Evolutionary conservation across 1,140 invertebrate genomes (phyloP), one percentile per base, ranked within the genome.

Genomic region (Homarus americanus): DNA sequence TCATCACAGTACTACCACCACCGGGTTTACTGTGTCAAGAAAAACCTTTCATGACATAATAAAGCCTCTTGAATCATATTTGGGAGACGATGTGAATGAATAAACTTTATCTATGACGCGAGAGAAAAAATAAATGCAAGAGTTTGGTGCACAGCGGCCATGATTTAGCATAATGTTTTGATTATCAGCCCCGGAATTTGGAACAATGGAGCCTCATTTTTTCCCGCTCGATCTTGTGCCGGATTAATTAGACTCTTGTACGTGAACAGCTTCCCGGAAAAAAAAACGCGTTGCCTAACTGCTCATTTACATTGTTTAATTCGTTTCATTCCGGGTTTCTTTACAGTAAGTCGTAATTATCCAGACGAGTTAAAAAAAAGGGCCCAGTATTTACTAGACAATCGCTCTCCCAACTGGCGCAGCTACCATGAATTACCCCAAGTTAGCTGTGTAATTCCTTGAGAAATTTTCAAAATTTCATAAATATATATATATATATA

Each of bases 271-370:
- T 32, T 69, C 63, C n/a, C 4, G n/a, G n/a, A 32, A 69, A 66
- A 28, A 66, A 9, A 32, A 69, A 32, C 58, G n/a, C 9, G n/a
- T 69, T 58, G 53, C 53, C 63, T 32, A 69, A 69, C 63, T 28
- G 63, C 63, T 69, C 63, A 32, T 69, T 58, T 58, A 69, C 63
- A 69, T 69, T 69, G 63, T 69, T 69, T 69, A 69, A 69, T 69
- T 32, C 63, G 63, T 69, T 69, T 69, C 63, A 32, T 69, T 69
- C 32, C 63, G n/a, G 24, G 63, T 69, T 69, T 69, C 63, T 69
- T 69, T 69, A 24, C 63, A 32, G 63, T 32, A 7, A 4, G 63
- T 28, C 63, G 63, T 69, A 32, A 69, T 69, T 69, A 69, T 69
- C 63, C n/a, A 32, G 28, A 28, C 63, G 28, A 69, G 63, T 7